Evolutionary conservation across 2,888 invertebrate genomes (phyloP).

Genomic region (Lasioglossum zephyrum): DNA sequence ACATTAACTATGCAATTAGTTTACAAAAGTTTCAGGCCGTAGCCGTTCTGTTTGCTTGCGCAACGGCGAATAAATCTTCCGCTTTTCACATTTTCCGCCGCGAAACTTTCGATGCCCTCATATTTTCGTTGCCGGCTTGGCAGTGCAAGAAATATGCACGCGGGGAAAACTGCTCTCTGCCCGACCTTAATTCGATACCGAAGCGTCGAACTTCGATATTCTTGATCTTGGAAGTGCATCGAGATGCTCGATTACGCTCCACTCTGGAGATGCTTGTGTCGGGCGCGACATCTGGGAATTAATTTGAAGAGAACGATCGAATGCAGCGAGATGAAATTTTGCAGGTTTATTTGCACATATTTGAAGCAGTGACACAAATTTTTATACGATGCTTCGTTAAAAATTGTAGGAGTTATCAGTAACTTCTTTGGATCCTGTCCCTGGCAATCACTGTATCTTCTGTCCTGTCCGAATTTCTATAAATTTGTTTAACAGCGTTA

Average conservation of each 20-base stretch:
- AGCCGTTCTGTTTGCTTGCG: constrained; percentile 10
- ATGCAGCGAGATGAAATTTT: neutral
- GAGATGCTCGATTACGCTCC: neutral
- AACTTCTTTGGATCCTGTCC: neutral
- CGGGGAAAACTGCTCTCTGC: too few relatives aligned
- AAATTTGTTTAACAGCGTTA: too few relatives aligned
- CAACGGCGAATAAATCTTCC: neutral
- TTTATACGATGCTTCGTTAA: neutral
- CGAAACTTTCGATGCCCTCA: neutral
- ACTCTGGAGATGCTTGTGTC: neutral
- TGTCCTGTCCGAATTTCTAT: too few relatives aligned
- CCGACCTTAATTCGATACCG: neutral
- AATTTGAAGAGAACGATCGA: neutral
- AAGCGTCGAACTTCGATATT: neutral
- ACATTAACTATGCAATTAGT: constrained; percentile 12
- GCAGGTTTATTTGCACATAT: neutral
- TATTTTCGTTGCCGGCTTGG: neutral
- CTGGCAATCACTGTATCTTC: too few relatives aligned
- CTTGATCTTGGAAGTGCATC: neutral
- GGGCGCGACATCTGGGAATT: neutral
- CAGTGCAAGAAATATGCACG: neutral
- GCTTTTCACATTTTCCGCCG: neutral
- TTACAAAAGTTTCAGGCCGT: neutral
- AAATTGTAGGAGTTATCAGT: neutral
- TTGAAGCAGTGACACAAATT: neutral